Conservation (phyloP, 2,797 vertebrate genomes). For the Pangasius mekongensis region DNA sequence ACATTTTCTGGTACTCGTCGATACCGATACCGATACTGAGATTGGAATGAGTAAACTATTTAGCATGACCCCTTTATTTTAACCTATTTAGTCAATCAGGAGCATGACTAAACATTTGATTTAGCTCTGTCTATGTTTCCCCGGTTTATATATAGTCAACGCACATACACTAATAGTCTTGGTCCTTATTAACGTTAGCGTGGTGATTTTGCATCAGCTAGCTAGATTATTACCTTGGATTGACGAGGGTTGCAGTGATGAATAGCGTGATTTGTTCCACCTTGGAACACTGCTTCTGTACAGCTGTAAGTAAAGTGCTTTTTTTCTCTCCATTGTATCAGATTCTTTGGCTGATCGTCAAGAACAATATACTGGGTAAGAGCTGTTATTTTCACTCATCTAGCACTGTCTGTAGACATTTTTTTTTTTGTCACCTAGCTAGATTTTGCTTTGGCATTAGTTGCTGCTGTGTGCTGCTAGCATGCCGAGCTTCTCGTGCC, state of each 20-base stretch:
- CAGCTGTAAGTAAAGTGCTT: too few species aligned
- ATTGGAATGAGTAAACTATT: not conserved
- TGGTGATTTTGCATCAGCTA: too few species aligned
- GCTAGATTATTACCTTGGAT: too few species aligned
- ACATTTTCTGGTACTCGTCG: too few species aligned
- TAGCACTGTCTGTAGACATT: not conserved
- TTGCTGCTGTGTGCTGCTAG: not conserved
- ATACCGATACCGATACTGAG: not conserved
- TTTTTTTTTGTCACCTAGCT: not conserved
- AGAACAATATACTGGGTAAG: too few species aligned
- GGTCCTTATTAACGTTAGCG: too few species aligned
- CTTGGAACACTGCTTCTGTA: too few species aligned
- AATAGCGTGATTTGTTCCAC: too few species aligned
- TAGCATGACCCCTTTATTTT: too few species aligned
- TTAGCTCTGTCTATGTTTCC: not conserved
- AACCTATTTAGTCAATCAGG: not conserved
- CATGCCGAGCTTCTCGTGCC: not conserved
- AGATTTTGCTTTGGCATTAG: not conserved
- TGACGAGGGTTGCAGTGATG: too few species aligned
- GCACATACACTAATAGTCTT: too few species aligned
- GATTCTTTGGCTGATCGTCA: not conserved
- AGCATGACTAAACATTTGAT: not conserved
- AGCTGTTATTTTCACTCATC: not conserved
- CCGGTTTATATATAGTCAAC: not conserved
- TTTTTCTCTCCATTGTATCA: not conserved